Evolutionary conservation across 1,140 invertebrate genomes (phyloP).

Genomic region (Euwallacea fornicatus): DNA sequence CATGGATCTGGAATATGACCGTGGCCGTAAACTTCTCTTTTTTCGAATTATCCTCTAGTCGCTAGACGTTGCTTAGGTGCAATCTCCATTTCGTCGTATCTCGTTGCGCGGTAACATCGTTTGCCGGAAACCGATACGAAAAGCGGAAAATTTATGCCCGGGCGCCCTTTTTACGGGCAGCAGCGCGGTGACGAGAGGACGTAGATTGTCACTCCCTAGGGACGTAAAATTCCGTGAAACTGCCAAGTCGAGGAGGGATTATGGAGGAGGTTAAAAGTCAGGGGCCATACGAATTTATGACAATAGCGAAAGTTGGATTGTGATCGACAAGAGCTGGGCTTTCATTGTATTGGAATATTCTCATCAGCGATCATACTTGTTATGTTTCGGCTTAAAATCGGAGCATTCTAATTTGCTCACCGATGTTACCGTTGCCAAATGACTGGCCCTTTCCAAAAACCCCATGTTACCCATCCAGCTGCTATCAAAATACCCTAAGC

Average conservation of each 20-base stretch:
- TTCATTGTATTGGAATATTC: too few species aligned
- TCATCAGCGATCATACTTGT: too few species aligned
- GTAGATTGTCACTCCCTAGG: constrained; percentile 35
- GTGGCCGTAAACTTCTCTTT: too few species aligned
- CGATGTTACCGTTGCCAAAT: too few species aligned
- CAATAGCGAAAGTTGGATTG: neutral
- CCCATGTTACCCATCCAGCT: too few species aligned
- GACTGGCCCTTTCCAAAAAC: too few species aligned
- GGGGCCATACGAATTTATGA: constrained; percentile 19
- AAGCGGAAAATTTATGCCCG: constrained; percentile 38
- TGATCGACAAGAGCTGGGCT: too few species aligned
- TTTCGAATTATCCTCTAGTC: too few species aligned
- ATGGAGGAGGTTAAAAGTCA: constrained; percentile 25
- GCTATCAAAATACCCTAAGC: neutral
- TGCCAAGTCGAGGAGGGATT: constrained; percentile 23
- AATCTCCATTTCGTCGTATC: neutral
- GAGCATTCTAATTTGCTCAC: too few species aligned
- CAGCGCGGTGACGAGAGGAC: constrained; percentile 33
- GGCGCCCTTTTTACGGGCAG: constrained; percentile 35
- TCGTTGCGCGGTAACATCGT: constrained; percentile 26
- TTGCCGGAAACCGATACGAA: constrained; percentile 37
- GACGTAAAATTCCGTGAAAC: constrained; percentile 32
- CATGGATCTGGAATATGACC: too few species aligned
- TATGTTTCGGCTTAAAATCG: too few species aligned
- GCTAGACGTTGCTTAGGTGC: too few species aligned